Base-by-base conservation (phyloP, 2,797 vertebrate genomes). In the Dendrocincla fuliginosa region DNA sequence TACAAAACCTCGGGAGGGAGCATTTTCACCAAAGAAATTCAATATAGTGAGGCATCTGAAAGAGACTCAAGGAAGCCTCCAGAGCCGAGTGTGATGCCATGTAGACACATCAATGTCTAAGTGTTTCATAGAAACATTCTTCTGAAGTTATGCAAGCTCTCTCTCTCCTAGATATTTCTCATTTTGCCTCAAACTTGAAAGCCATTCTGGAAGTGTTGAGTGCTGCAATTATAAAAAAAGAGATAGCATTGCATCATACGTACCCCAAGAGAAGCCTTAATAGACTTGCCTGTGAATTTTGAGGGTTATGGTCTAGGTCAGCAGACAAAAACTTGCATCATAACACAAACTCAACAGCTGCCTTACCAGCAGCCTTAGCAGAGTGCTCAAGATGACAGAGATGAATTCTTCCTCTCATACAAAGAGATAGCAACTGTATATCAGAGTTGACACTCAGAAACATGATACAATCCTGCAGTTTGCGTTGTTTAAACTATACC, bases 381-480 rank as follows among this genome's bases (percentile, higher is more conserved):
- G 75, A 63, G 82, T 52, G 59, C 87, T 65, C 79, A 67, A 70
- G 47, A 79, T 83, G 85, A 91, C 82, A 93, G 47, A 96, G 87
- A 80, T 70, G 4, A 80, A 95, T 96, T 87, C 68, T 82, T 73
- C 24, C 75, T 52, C 75, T 94, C 87, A 80, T 44, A 30, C 75
- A 80, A 87, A 84, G 50, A 87, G 87, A 94, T 65, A 85, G 93
- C 85, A 96, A 80, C 64, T 75, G 87, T 94, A 35, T 69, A 76
- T 95, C 91, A 94, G 82, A 44, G 84, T 10, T 91, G 87, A 85
- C 84, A 87, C 9, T 5, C 37, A 55, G 5, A 84, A 60, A 30
- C 23, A 44, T 15, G 42, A 83, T 41, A 64, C 79, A 93, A 14
- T 91, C 71, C 85, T 74, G 28, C 60, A 27, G 70, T 76, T 70